Conservation (phyloP, 2,113 vertebrate species). For the Spizaetus ornatus region DNA sequence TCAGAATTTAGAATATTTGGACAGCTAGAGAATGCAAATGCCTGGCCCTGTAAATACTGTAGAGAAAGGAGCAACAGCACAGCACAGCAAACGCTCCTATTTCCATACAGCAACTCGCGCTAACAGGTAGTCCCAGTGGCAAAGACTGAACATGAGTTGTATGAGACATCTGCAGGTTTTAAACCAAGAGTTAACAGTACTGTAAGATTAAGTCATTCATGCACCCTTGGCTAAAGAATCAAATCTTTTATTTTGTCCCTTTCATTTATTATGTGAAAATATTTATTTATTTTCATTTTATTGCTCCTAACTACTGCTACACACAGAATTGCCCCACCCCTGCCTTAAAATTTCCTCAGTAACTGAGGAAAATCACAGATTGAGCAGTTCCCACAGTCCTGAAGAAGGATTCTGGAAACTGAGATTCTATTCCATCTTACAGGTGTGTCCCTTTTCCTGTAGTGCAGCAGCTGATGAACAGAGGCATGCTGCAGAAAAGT, state of each 20-base stretch:
- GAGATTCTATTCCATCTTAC: not conserved
- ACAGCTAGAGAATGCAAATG: not conserved
- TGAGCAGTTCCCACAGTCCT: not conserved
- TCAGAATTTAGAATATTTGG: not conserved
- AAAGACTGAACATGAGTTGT: not conserved
- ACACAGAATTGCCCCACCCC: not conserved
- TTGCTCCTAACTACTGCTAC: not conserved
- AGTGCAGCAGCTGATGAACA: not conserved
- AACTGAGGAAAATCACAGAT: not conserved
- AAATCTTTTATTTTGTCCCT: not conserved
- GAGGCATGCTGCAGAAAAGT: not conserved
- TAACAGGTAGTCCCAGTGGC: not conserved
- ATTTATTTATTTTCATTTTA: not conserved
- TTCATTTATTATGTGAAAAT: not conserved
- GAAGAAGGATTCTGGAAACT: not conserved
- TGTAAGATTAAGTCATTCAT: not conserved
- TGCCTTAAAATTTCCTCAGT: not conserved
- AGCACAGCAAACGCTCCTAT: not conserved
- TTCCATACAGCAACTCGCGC: not conserved
- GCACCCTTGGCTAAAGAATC: not conserved
- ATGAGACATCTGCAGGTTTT: not conserved
- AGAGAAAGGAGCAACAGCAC: not conserved
- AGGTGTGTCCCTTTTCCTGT: not conserved
- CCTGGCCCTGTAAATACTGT: not conserved
- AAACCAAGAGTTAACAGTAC: not conserved